phyloP scores from a whole-genome alignment of 2,113 vertebrate genomes.

The Amazona guildingii region DNA sequence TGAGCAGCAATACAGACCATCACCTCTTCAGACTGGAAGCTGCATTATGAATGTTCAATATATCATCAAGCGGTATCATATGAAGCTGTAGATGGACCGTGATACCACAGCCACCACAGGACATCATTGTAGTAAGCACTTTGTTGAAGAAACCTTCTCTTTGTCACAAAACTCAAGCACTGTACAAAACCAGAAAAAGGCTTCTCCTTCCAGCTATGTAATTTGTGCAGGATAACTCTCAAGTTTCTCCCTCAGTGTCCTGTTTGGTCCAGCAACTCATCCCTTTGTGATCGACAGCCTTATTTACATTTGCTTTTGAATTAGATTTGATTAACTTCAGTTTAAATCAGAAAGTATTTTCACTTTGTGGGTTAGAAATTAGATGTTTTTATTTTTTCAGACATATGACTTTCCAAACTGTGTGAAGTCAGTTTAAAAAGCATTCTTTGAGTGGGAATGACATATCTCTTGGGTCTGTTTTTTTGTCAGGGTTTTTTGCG shows the following conservation, averaged over 20 bases:
- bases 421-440: not conserved
- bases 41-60: not conserved
- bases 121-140: not conserved
- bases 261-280: not conserved
- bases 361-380: not conserved
- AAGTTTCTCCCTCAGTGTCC: not conserved
- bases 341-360: not conserved
- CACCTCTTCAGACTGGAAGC: not conserved
- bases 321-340: not conserved
- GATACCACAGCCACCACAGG: not conserved
- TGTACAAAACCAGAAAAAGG: not conserved
- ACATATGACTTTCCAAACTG: not conserved
- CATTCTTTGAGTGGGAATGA: not conserved
- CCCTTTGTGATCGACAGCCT: not conserved
- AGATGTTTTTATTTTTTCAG: not conserved
- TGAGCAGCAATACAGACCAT: not conserved
- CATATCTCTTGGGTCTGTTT: not conserved
- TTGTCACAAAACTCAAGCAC: not conserved
- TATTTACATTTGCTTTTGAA: not conserved
- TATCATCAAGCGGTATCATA: not conserved
- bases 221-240: not conserved
- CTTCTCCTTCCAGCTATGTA: not conserved
- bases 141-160: not conserved
- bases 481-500: fast-evolving
- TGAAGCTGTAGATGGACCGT: not conserved